phyloP scores from a whole-genome alignment of 30 jellyfish, hydroid and myxozoan genomes.

The Pseudorhiza aurosa region DNA sequence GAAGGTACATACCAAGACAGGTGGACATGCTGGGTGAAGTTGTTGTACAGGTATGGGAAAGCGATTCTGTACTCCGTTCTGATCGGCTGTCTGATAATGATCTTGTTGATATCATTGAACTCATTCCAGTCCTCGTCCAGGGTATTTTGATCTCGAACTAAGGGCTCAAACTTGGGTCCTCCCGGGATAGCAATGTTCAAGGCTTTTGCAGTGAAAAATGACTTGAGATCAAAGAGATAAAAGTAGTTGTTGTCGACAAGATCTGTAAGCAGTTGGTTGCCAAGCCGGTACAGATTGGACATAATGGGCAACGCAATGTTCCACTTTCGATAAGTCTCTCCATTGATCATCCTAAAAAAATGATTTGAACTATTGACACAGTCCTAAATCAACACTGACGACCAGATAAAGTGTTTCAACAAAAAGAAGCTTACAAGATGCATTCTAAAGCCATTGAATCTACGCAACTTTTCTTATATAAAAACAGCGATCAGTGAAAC shows the following conservation, averaged over 20 bases:
- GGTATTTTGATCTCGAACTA: constrained; percentile 88
- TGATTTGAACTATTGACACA: too few species aligned
- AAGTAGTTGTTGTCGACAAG: constrained; percentile 94
- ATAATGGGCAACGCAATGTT: constrained; percentile 83
- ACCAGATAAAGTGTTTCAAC: too few species aligned
- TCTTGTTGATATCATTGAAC: constrained; percentile 95
- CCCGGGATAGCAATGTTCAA: constrained; percentile 98
- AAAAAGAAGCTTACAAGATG: too few species aligned
- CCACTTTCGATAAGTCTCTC: constrained; percentile 96
- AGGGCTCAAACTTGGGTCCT: constrained; percentile 99
- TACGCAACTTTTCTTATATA: too few species aligned
- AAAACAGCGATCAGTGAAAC: too few species aligned
- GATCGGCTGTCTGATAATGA: constrained; percentile 96
- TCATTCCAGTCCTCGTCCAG: constrained; percentile 99
- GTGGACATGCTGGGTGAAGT: constrained; percentile 95
- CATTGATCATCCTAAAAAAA: constrained; percentile 85
- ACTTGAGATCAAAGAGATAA: constrained; percentile 91
- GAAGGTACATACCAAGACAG: constrained; percentile 80
- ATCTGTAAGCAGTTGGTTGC: constrained; percentile 96
- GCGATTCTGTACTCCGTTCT: constrained; percentile 98
- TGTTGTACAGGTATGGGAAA: constrained; percentile 96
- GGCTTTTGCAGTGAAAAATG: constrained; percentile 99
- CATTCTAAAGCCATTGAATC: too few species aligned
- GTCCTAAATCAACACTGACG: too few species aligned
- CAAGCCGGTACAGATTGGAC: constrained; percentile 94